Conservation (phyloP, 1,140 invertebrate species). For the Atta texana region DNA sequence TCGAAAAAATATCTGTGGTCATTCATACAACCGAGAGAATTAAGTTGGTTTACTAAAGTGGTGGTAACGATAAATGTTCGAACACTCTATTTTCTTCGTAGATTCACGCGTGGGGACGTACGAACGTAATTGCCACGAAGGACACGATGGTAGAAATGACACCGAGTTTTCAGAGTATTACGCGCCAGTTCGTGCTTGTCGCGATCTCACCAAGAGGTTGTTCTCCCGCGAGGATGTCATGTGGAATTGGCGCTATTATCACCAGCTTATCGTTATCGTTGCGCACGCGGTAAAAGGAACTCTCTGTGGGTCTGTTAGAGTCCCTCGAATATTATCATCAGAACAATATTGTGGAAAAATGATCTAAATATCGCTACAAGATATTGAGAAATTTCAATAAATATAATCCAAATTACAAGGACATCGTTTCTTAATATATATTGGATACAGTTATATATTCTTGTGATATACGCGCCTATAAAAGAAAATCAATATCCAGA, state of each 20-base stretch:
- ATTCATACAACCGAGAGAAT: constrained; percentile 24
- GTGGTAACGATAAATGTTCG: constrained; percentile 48
- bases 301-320: constrained; percentile 58
- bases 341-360: constrained; percentile 16
- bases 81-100: constrained; percentile 44
- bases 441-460: background rate
- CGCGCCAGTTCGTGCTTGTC: background rate
- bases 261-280: constrained; percentile 71
- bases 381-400: constrained; percentile 34
- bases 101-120: constrained; percentile 32
- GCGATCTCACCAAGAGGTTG: constrained; percentile 31
- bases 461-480: background rate
- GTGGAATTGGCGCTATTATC: constrained; percentile 68
- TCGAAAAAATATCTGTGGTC: constrained; percentile 7
- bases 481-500: constrained; percentile 13
- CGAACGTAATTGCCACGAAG: constrained; percentile 48
- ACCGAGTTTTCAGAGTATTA: constrained; percentile 52
- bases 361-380: constrained; percentile 19
- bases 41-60: constrained; percentile 35
- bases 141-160: constrained; percentile 54
- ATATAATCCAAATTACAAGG: constrained; percentile 1
- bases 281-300: constrained; percentile 61
- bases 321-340: constrained; percentile 20
- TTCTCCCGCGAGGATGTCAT: constrained; percentile 54
- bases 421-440: background rate